These are phyloP conservation scores for Gallinago paraguaiae DNA, from an alignment of 2,113 vertebrate genomes.

Conservation along the genomic window DNA sequence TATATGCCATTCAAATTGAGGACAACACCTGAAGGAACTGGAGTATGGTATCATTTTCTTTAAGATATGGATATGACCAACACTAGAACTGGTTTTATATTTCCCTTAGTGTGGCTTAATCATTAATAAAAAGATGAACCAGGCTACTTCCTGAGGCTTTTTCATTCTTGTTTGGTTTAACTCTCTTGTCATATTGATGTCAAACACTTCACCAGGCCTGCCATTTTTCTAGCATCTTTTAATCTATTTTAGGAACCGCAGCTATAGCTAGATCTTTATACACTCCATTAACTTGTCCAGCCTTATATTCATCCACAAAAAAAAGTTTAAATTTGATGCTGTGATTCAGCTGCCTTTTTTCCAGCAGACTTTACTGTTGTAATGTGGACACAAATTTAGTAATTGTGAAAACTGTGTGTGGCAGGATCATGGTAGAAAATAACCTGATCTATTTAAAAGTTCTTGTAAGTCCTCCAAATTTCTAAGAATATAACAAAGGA, in stretches of 20 bases:
- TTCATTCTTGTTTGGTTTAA: background rate
- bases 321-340: background rate
- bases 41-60: background rate
- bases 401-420: background rate
- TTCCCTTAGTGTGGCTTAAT: background rate
- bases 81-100: background rate
- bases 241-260: background rate
- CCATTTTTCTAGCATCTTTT: background rate
- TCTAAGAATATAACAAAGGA: background rate
- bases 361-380: background rate
- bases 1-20: fast-evolving
- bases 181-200: background rate
- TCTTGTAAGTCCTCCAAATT: background rate
- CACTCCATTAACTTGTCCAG: background rate
- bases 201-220: background rate
- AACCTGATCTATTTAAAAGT: background rate
- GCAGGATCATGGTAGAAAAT: background rate
- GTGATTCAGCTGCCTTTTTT: background rate
- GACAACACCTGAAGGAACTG: background rate
- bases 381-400: background rate
- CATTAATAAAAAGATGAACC: background rate
- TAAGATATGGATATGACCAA: background rate
- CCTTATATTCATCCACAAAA: background rate
- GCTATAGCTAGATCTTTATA: background rate
- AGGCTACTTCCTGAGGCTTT: background rate